These are phyloP conservation scores for Leptocoma aspasia DNA, from an alignment of 2,113 vertebrate species.

Conservation along the genomic window DNA sequence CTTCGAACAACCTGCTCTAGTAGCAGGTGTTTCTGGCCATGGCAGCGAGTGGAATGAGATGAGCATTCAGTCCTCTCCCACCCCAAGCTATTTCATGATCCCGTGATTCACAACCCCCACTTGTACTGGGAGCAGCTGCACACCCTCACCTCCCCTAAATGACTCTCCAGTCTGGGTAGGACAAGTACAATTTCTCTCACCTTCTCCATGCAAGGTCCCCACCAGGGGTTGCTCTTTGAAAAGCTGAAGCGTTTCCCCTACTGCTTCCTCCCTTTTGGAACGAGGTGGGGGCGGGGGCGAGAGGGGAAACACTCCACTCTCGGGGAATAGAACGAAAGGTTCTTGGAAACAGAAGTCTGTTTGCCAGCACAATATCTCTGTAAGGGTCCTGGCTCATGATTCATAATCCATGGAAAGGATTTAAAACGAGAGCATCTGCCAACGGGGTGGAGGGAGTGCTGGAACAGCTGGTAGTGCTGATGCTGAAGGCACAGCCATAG, in stretches of 20 bases:
- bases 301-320: not conserved
- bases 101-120: not conserved
- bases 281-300: accelerated
- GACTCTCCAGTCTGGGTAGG: accelerated
- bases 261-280: not conserved
- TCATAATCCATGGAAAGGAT: not conserved
- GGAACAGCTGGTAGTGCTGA: not conserved
- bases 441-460: not conserved
- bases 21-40: too few species aligned
- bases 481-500: not conserved
- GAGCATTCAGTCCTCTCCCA: not conserved
- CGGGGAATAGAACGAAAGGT: not conserved
- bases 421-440: not conserved
- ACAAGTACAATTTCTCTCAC: not conserved
- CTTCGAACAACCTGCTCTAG: too few species aligned
- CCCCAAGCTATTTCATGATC: not conserved
- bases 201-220: accelerated
- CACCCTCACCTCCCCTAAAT: accelerated
- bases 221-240: not conserved
- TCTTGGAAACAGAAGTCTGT: not conserved
- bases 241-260: not conserved
- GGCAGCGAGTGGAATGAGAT: not conserved
- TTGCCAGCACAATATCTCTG: not conserved
- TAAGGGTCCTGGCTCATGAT: not conserved
- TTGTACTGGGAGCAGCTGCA: not conserved